A percentile compares a stretch with the other conserved stretches of the same genome.
phyloP scores from a whole-genome alignment of 2,888 invertebrate species.

The Apamea monoglypha region DNA sequence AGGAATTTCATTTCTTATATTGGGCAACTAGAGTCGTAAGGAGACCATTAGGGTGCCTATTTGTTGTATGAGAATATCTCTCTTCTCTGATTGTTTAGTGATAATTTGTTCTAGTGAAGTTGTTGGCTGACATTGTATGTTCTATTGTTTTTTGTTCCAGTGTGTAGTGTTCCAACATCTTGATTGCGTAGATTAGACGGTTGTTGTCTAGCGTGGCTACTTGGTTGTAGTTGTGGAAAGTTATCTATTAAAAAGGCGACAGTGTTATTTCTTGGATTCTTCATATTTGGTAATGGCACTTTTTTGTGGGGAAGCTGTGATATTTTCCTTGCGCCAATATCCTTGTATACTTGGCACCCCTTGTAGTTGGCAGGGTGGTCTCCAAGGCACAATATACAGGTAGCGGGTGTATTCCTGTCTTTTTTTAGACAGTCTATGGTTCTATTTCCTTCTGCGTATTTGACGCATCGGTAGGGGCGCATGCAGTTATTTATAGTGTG shows the following conservation, averaged over 20 bases:
- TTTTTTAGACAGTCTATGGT: too few species aligned
- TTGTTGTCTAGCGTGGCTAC: background rate
- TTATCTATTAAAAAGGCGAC: background rate
- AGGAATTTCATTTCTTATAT: background rate
- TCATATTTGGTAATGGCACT: too few species aligned
- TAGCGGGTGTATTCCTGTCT: too few species aligned
- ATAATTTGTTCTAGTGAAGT: background rate
- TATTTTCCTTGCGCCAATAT: too few species aligned
- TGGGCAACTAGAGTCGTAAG: background rate
- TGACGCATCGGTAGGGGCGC: too few species aligned
- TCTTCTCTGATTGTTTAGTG: constrained; percentile 13
- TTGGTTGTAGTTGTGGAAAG: background rate
- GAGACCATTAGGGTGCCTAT: background rate
- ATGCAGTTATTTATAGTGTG: constrained; percentile 12
- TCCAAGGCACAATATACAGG: too few species aligned
- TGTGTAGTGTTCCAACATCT: background rate
- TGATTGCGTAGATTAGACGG: background rate
- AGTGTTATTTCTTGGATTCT: background rate
- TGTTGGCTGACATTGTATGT: constrained; percentile 1
- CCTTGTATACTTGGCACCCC: too few species aligned
- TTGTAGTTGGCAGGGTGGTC: too few species aligned
- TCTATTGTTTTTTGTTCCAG: background rate
- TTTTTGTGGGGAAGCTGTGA: too few species aligned
- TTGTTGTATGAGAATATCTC: constrained; percentile 12
- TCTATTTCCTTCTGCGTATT: too few species aligned